Evolutionary conservation across 2,888 invertebrate genomes (phyloP).

Genomic region (Callimorpha dominula): DNA sequence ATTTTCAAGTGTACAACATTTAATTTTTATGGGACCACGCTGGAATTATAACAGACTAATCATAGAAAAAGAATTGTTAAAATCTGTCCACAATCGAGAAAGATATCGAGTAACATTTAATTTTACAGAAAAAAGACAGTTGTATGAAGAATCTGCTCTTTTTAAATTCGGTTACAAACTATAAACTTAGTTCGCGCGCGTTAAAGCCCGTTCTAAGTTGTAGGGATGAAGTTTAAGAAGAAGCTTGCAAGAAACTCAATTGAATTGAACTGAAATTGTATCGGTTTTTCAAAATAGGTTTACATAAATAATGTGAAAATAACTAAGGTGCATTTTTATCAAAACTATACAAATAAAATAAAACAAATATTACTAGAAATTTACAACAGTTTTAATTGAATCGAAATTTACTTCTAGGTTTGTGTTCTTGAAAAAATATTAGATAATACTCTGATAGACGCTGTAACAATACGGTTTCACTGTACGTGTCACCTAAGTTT

Average conservation of each 20-base stretch:
- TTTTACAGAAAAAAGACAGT: neutral
- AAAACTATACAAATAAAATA: neutral
- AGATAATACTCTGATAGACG: neutral
- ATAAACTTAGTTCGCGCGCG: neutral
- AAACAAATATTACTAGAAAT: neutral
- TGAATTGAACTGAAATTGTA: no score
- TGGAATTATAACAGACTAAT: no score
- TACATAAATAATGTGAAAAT: no score
- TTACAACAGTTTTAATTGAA: no score
- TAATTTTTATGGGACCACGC: no score
- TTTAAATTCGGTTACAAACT: neutral
- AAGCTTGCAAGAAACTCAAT: neutral
- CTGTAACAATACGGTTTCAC: neutral
- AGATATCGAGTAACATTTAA: no score
- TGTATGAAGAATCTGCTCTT: neutral
- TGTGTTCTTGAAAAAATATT: no score
- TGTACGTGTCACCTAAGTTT: conserved; percentile 47
- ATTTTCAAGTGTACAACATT: neutral
- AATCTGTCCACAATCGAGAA: no score
- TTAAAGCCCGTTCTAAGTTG: neutral
- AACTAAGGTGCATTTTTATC: neutral
- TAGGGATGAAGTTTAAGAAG: neutral
- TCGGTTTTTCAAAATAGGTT: neutral
- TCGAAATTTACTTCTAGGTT: neutral
- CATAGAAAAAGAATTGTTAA: no score